Base-by-base conservation (phyloP, 1,140 invertebrate genomes). In the Caenorhabditis briggsae region DNA sequence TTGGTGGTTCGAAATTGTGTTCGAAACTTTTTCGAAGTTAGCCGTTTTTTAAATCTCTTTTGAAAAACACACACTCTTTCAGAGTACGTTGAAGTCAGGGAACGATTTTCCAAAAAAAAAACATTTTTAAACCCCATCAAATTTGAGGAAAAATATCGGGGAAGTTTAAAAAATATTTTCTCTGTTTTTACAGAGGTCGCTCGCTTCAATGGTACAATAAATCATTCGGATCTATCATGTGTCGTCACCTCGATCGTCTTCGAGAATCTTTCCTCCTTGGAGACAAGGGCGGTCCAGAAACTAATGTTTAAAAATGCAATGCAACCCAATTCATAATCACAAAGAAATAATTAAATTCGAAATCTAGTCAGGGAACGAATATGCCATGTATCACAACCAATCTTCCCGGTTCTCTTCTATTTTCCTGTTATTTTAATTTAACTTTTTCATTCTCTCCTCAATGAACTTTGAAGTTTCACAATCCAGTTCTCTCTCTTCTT, bases 231-330 rank as follows among this genome's bases (percentile, higher is more conserved):
- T 46, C 56, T 53, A 48, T 83, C 33, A 43, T 87, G 43, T 83
- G 83, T 14, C 86, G 86, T 53, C 86, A 87, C 14, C 20, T 87
- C n/a, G 48, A 61, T 43, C 82, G 86, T 64, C 86, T 87, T 16
- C 86, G 86, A 48, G 82, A 83, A 53, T 83, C 82, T 8, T 87
- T 87, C 25, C 58, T 50, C 46, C 83, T 61, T 41, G 59, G 53
- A 59, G 59, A 70, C 58, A 82, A 87, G 12, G 83, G 55, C 43
- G 86, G 86, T 23, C 86, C 86, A 23, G 86, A 87, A 82, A 87
- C 86, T 14, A 87, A 87, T 9, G 86, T 87, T 48, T 87, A 64
- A 50, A 16, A 50, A 50, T 14, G 9, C 18, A 25, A 58, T 7
- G 5, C 7, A 58, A 18, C 5, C 1, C 5, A 18, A 16, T 9